Conservation (phyloP, 2,888 invertebrate species). For the Hecatera dysodea region DNA sequence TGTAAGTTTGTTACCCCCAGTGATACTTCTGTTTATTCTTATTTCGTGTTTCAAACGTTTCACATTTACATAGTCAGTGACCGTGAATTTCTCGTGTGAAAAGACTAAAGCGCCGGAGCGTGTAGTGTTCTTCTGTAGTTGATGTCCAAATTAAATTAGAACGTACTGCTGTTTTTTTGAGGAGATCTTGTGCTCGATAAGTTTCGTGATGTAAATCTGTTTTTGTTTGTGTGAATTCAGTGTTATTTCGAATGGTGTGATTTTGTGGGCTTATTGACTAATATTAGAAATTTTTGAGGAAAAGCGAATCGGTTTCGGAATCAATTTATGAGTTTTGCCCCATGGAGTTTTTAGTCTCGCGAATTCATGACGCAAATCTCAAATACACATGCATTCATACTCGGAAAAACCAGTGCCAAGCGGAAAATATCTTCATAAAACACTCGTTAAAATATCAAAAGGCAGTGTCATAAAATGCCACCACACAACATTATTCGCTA, state of each 20-base stretch:
- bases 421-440: not conserved
- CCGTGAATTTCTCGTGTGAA: constrained; percentile 90
- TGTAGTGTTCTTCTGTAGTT: constrained; percentile 76
- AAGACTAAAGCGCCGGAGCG: constrained; percentile 78
- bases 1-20: constrained; percentile 34
- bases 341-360: not conserved
- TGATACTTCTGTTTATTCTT: constrained; percentile 43
- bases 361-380: not conserved
- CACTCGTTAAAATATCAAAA: not conserved
- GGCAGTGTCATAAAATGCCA: not conserved
- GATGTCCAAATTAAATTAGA: constrained; percentile 86
- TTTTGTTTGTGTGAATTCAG: constrained; percentile 15
- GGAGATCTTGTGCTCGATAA: constrained; percentile 51
- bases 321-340: not conserved
- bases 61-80: constrained; percentile 89
- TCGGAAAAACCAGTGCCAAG: not conserved
- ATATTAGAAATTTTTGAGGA: not conserved
- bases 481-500: constrained; percentile 14
- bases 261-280: not conserved
- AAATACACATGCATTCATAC: not conserved
- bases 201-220: constrained; percentile 22
- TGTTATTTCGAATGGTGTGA: constrained; percentile 8
- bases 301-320: not conserved
- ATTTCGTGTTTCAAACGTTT: constrained; percentile 68
- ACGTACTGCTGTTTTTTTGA: constrained; percentile 65